Conservation (phyloP, 2,113 vertebrate species). For the Prinia subflava region DNA sequence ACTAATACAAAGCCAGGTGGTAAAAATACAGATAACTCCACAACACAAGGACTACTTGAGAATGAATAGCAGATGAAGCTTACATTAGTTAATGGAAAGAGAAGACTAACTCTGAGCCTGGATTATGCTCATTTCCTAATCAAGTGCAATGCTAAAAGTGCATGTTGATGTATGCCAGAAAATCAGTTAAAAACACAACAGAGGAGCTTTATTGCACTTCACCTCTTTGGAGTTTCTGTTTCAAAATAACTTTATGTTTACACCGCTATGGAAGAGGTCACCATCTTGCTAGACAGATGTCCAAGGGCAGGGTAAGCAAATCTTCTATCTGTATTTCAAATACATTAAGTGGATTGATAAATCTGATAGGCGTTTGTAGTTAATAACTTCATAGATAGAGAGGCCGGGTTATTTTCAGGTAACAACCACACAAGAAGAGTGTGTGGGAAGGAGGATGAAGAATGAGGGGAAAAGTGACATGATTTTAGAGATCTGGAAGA, state of each 20-base stretch:
- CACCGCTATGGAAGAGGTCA: neutral
- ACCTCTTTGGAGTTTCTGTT: neutral
- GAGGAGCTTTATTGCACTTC: neutral
- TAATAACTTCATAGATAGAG: neutral
- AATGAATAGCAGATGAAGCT: neutral
- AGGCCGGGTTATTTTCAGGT: neutral
- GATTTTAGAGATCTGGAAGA: neutral
- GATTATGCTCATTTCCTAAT: neutral
- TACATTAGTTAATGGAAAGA: neutral
- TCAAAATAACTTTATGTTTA: neutral
- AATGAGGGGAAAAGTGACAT: neutral
- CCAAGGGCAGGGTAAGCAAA: neutral
- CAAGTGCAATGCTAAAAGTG: neutral
- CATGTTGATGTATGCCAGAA: neutral
- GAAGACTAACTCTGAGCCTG: neutral
- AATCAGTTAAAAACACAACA: neutral
- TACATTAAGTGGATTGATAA: neutral
- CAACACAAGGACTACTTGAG: neutral
- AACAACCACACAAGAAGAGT: neutral
- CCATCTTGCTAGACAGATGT: neutral
- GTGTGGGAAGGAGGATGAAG: neutral
- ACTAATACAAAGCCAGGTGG: neutral
- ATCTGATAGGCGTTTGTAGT: neutral
- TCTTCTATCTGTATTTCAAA: neutral
- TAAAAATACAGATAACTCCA: neutral